These are phyloP conservation scores for Peribatodes rhomboidaria DNA, from an alignment of 2,888 invertebrate species.

Conservation along the genomic window DNA sequence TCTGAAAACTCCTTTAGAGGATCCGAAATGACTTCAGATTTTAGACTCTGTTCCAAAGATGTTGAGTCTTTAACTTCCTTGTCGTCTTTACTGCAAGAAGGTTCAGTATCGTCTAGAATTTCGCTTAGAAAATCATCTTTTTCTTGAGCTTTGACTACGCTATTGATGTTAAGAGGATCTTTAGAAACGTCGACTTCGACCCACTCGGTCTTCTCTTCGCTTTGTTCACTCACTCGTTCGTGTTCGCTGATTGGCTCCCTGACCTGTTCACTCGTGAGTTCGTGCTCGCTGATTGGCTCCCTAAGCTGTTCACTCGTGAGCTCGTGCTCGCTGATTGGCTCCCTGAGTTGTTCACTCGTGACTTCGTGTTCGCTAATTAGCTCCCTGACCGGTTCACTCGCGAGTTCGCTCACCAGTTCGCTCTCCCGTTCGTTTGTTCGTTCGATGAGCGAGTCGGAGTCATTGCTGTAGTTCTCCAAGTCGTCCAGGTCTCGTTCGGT, in stretches of 20 bases:
- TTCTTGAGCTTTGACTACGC: slow-evolving; percentile 1
- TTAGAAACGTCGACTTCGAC: slow-evolving; percentile 23
- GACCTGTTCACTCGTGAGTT: background rate
- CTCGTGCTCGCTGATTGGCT: background rate
- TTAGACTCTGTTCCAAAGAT: slow-evolving; percentile 41
- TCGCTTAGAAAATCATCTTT: slow-evolving; percentile 47
- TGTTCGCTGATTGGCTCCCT: slow-evolving; percentile 8
- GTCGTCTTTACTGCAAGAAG: slow-evolving; percentile 14
- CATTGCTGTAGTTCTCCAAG: slow-evolving; percentile 63
- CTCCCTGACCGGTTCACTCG: slow-evolving; percentile 10
- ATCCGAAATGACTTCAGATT: slow-evolving; percentile 56
- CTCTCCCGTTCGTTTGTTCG: slow-evolving; percentile 26
- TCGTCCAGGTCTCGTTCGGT: slow-evolving; percentile 61
- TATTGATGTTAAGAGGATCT: slow-evolving; percentile 13
- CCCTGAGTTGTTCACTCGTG: slow-evolving; percentile 1
- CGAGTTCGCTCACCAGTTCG: slow-evolving; percentile 1
- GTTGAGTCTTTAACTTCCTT: slow-evolving; percentile 23
- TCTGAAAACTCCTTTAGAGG: slow-evolving; percentile 71
- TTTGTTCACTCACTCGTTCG: background rate
- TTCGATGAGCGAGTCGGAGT: slow-evolving; percentile 42
- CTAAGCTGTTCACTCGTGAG: slow-evolving; percentile 20
- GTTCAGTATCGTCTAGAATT: slow-evolving; percentile 47
- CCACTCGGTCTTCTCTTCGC: slow-evolving; percentile 24
- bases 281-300: background rate
- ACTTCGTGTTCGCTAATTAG: background rate